Evolutionary conservation across 2,113 vertebrate genomes (phyloP).

Genomic region (Gymnarchus niloticus): DNA sequence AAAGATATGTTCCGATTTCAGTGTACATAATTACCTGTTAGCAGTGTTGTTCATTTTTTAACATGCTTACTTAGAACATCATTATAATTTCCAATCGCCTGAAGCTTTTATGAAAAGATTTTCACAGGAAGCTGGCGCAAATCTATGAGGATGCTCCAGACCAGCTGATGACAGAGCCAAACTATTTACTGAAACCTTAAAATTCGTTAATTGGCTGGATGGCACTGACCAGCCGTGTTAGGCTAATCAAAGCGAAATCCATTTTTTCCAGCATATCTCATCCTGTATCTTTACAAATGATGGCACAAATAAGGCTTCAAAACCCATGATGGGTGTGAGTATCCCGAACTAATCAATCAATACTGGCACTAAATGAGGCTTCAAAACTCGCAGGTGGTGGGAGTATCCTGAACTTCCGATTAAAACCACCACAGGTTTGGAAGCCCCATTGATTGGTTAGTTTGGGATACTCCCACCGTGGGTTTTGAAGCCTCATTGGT

Average conservation of each 20-base stretch:
- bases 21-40: neutral
- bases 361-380: too few species aligned
- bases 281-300: neutral
- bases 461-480: too few species aligned
- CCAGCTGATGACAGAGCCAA: neutral
- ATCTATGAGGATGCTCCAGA: neutral
- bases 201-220: neutral
- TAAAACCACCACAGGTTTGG: too few species aligned
- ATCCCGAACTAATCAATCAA: too few species aligned
- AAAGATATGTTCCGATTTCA: neutral
- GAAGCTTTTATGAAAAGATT: neutral
- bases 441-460: too few species aligned
- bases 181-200: neutral
- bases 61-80: constrained; percentile 8
- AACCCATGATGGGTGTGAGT: too few species aligned
- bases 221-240: constrained; percentile 16
- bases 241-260: constrained; percentile 13
- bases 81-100: neutral
- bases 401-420: too few species aligned
- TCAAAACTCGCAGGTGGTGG: too few species aligned
- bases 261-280: constrained; percentile 12
- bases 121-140: neutral
- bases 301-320: too few species aligned
- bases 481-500: too few species aligned
- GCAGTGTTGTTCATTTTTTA: neutral